A percentile compares a stretch with the other conserved stretches of the same genome.
phyloP scores from a whole-genome alignment of 2,113 vertebrate species.

The Siniperca knerii region DNA sequence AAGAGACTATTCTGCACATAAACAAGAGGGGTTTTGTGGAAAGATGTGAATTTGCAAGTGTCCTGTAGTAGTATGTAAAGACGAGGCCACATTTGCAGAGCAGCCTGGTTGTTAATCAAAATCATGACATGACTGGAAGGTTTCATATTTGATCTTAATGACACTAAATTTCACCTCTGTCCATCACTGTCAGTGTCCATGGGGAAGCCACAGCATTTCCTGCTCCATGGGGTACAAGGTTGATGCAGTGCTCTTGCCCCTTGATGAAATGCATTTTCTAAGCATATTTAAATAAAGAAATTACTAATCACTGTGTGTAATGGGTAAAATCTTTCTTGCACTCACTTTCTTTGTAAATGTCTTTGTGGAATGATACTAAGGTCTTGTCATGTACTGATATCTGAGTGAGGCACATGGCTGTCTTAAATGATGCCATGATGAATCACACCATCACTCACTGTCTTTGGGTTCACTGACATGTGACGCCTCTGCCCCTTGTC shows the following conservation, averaged over 20 bases:
- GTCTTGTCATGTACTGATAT: conserved; percentile 36
- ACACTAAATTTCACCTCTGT: conserved; percentile 37
- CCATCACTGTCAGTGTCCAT: conserved; percentile 17
- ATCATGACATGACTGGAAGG: conserved; percentile 28
- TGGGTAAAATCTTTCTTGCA: neutral
- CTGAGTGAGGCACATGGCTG: conserved; percentile 30
- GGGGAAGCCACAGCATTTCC: conserved; percentile 15
- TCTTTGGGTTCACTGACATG: conserved; percentile 35
- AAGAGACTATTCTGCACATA: neutral
- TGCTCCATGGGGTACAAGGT: conserved; percentile 10
- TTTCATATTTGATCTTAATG: conserved; percentile 32
- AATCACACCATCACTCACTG: conserved; percentile 32
- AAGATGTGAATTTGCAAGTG: neutral
- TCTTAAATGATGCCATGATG: conserved; percentile 41
- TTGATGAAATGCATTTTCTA: conserved; percentile 23
- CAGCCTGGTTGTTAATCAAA: conserved; percentile 36
- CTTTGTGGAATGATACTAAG: neutral
- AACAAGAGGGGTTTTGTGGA: neutral
- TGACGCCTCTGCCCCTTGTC: conserved; percentile 34
- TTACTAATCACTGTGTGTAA: neutral
- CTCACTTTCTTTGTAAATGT: neutral
- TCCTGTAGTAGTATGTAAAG: neutral
- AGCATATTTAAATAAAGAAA: neutral
- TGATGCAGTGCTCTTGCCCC: neutral
- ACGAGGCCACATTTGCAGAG: neutral